phyloP scores from a whole-genome alignment of 92 coral and sea anemone species.

The Isaurus tuberculatus region DNA sequence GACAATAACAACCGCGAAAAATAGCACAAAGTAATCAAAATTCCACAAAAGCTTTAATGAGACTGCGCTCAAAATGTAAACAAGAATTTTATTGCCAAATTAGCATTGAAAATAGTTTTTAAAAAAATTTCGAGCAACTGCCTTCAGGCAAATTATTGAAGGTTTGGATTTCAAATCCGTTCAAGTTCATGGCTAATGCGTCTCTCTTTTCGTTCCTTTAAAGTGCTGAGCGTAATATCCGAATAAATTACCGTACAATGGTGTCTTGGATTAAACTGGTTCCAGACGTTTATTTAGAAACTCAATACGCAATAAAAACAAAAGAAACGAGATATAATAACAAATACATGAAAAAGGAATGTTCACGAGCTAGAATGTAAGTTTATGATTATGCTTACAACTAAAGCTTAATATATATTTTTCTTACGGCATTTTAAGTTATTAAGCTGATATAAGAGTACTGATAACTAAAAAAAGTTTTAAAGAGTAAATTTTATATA shows the following conservation, averaged over 20 bases:
- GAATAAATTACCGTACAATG: neutral
- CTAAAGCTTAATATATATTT: too few species aligned
- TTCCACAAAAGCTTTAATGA: slow-evolving; percentile 11
- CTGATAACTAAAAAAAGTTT: too few species aligned
- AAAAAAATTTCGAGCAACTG: neutral
- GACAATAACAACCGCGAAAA: slow-evolving; percentile 2
- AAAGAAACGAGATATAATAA: neutral
- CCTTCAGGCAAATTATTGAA: neutral
- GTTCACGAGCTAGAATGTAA: neutral
- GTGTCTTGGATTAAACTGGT: neutral
- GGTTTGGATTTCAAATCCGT: neutral
- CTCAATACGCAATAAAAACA: neutral
- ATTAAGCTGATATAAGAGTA: too few species aligned
- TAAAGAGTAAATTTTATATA: too few species aligned
- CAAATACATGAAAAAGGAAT: neutral
- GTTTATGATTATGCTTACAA: neutral
- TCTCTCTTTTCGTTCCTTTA: neutral
- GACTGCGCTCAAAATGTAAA: neutral
- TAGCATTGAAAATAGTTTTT: neutral
- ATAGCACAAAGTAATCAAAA: slow-evolving; percentile 21
- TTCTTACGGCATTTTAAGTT: too few species aligned
- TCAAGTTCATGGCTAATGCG: neutral
- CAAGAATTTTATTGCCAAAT: neutral
- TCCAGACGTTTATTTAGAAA: neutral
- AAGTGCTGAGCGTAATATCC: neutral